Conservation (phyloP, 2,797 vertebrate genomes). For the Rhynchonycteris naso region DNA sequence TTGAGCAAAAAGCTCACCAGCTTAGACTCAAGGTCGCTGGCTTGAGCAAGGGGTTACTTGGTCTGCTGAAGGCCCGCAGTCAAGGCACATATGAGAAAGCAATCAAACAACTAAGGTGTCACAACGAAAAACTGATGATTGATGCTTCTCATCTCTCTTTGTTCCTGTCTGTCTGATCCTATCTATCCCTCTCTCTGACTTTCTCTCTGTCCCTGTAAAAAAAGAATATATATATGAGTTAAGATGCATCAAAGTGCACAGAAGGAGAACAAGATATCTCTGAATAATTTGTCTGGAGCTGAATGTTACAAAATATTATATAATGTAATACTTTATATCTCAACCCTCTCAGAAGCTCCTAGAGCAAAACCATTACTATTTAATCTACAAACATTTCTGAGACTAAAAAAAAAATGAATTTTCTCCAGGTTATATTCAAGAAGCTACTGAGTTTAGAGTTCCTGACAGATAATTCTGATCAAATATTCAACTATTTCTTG, state of each 20-base stretch:
- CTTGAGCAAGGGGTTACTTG: too few species aligned
- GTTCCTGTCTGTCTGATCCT: too few species aligned
- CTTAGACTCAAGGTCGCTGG: too few species aligned
- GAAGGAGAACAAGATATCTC: neutral
- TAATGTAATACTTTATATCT: neutral
- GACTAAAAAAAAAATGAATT: neutral
- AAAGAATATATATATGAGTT: too few species aligned
- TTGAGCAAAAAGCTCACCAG: too few species aligned
- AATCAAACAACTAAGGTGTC: too few species aligned
- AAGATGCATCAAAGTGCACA: neutral
- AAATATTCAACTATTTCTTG: neutral
- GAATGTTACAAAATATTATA: neutral
- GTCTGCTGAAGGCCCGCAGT: too few species aligned
- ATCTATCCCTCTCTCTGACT: too few species aligned
- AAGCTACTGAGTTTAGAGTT: neutral
- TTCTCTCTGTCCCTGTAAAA: too few species aligned
- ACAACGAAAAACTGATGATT: too few species aligned
- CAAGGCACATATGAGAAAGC: too few species aligned
- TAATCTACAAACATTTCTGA: neutral
- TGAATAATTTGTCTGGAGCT: neutral
- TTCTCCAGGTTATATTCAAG: neutral
- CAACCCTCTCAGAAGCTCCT: neutral
- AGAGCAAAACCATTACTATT: neutral
- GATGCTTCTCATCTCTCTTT: too few species aligned
- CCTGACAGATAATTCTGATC: neutral